Base-by-base conservation (phyloP, 2,888 invertebrate genomes). In the Meandrusa payeni region DNA sequence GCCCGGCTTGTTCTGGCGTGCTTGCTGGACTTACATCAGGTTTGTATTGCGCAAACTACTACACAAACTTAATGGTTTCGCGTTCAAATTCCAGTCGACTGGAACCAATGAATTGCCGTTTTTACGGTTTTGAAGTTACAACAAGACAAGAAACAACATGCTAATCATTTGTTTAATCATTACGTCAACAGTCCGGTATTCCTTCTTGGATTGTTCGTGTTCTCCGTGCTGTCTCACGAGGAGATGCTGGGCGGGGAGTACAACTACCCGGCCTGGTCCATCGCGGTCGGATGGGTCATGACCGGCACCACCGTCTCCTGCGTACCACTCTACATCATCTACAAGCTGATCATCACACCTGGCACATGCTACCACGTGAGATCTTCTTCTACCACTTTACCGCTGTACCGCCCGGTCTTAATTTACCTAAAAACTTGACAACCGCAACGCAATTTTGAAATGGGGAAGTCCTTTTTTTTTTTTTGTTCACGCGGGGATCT, bases 231-330 rank as follows among this genome's bases (percentile, higher is more conserved):
- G 61, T 92, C 93, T 4, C 95, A 96, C 68, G 91, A 94, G 68
- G 94, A 95, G 45, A 93, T 96, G 91, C 80, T 95, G 51, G 91
- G 92, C 15, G 92, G 92, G 0, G 90, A 91, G 57, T 94, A 93
- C 71, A 75, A 81, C 40, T 96, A 95, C 79, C 95, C 96, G 0
- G 83, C 89, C 36, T 96, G 96, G 96, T 94, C 94, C 56, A 91
- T 94, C 69, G 88, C 89, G 37, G 91, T 95, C 40, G 96, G 96
- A 11, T 95, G 95, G 93, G 71, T 91, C 12, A 90, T 97, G 61
- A 96, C 96, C 0, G 92, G 91, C 34, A 95, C 95, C 29, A 96
- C 97, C 12, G 93, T 96, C 48, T 86, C 95, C 47, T 95, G 95
- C 70, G 96, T 97, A 53, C 97, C 97, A 1, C 69, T 92, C 52